These are phyloP conservation scores for Sitodiplosis mosellana DNA, from an alignment of 1,140 invertebrate species.

Conservation along the genomic window DNA sequence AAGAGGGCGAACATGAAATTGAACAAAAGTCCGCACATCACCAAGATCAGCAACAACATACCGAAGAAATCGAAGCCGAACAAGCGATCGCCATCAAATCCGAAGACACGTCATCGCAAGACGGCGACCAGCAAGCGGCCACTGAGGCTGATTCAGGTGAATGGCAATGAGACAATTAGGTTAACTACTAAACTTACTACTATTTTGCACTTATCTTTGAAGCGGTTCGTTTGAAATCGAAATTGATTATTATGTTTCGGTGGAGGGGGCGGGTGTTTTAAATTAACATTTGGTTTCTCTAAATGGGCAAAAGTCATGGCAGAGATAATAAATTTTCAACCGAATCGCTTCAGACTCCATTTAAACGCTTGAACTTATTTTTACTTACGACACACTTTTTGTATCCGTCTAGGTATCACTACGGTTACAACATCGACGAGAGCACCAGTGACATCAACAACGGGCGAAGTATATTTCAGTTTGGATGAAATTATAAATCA, in stretches of 20 bases:
- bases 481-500: conserved; percentile 17
- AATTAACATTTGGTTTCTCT: no score
- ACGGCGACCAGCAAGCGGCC: neutral
- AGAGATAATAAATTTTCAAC: no score
- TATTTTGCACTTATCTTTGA: no score
- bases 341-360: no score
- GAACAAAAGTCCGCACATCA: conserved; percentile 5
- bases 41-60: conserved; percentile 11
- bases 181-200: no score
- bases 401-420: no score
- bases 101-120: conserved; percentile 10
- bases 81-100: neutral
- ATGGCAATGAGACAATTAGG: neutral
- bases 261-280: no score
- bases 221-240: no score
- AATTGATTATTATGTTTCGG: no score
- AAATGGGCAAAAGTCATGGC: no score
- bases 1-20: neutral
- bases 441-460: conserved; percentile 4
- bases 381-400: no score
- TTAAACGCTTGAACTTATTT: no score
- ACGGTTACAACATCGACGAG: neutral
- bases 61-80: conserved; percentile 3
- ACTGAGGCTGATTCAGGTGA: neutral
- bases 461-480: conserved; percentile 16